These are phyloP conservation scores for Euphonia xanthogaster DNA, from an alignment of 2,797 vertebrate genomes.

Conservation along the genomic window DNA sequence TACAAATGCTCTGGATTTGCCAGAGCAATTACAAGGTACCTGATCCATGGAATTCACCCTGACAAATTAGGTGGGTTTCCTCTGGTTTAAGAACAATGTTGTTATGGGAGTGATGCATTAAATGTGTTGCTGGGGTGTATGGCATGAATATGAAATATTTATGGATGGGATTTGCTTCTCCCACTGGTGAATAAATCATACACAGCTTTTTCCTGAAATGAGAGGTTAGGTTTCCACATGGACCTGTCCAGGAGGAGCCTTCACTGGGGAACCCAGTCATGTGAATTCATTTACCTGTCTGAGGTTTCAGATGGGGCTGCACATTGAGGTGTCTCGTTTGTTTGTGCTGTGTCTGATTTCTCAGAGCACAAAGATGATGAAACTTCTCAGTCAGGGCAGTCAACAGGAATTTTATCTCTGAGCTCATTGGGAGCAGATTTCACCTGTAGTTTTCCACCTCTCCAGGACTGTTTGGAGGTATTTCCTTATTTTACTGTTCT, in stretches of 20 bases:
- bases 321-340: neutral
- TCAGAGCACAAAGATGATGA: neutral
- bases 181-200: constrained; percentile 19
- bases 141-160: constrained; percentile 27
- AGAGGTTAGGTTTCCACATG: neutral
- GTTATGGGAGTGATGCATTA: neutral
- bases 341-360: neutral
- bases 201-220: neutral
- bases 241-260: neutral
- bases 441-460: neutral
- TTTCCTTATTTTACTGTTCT: neutral
- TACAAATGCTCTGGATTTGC: constrained; percentile 3
- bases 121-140: constrained; percentile 20
- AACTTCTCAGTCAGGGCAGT: neutral
- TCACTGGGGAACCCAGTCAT: neutral
- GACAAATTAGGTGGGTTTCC: constrained; percentile 35
- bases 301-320: neutral
- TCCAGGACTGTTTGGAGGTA: neutral
- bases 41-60: neutral
- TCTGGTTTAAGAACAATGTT: constrained; percentile 7
- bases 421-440: neutral
- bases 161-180: constrained; percentile 35
- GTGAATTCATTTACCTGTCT: neutral
- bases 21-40: neutral
- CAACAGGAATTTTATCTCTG: neutral